These are phyloP conservation scores for Oreochromis spilurus DNA, from an alignment of 2,113 vertebrate species.

Conservation along the genomic window DNA sequence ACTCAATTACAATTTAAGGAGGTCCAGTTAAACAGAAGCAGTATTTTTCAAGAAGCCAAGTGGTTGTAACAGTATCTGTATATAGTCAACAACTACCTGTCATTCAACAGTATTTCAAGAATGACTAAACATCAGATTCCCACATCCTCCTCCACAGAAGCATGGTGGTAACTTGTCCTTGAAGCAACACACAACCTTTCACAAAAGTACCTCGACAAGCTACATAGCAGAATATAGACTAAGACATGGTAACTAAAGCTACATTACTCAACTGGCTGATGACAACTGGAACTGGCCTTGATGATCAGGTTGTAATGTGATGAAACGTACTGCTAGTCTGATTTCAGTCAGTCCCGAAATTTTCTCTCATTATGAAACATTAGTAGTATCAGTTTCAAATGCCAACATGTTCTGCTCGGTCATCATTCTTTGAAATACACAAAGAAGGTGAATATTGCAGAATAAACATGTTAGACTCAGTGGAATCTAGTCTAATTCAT, in stretches of 20 bases:
- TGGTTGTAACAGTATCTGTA: background rate
- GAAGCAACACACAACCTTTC: background rate
- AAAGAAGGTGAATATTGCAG: background rate
- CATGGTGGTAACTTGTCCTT: background rate
- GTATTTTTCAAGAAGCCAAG: background rate
- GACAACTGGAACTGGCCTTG: background rate
- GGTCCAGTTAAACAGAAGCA: background rate
- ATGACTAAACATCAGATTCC: background rate
- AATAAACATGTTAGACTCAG: background rate
- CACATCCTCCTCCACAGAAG: background rate
- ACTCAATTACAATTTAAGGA: background rate
- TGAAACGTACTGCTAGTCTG: background rate
- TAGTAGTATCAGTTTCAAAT: background rate
- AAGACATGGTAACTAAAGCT: background rate
- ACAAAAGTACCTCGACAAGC: background rate
- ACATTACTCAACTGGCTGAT: background rate
- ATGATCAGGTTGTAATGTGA: background rate
- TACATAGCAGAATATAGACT: background rate
- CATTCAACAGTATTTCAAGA: background rate
- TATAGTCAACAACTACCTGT: background rate
- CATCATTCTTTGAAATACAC: background rate
- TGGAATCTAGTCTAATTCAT: background rate
- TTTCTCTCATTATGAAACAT: background rate
- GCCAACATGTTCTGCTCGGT: background rate
- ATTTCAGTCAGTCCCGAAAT: rapidly evolving